Evolutionary conservation across 2,888 invertebrate species (phyloP), one percentile per base, ranked within the genome.

Genomic region (Trissonchulus sp.): DNA sequence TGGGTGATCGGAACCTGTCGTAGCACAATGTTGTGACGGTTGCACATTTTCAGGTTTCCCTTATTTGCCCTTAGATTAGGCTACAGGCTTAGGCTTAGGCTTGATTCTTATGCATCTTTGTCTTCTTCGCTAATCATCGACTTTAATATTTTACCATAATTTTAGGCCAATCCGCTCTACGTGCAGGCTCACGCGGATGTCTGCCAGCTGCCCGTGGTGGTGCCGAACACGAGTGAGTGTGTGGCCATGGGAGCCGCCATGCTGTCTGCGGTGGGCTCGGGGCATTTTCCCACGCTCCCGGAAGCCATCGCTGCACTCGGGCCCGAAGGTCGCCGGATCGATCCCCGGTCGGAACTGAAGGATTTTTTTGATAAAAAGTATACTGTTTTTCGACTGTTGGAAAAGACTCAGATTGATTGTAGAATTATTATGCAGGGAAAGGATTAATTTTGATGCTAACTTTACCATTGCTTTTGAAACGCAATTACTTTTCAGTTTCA

Each of bases 201-300:
- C 77, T 2, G 74, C 84, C 84, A 81, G 60, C 74, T 84, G 31
- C 84, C 84, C n/a, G 79, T 85, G 18, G 78, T 85, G 34, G 74
- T 85, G 31, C 84, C 85, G 15, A 79, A 83, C 68, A 79, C 80
- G 37, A 75, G 78, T 62, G 84, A 84, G 65, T 34, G 48, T 15
- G 84, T 85, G 2, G 78, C 85, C 35, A 77, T 85, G 35, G 86
- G 86, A 18, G 79, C 84, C n/a, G 85, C 85, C 38, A 83, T 85
- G 68, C 76, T 85, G 63, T 30, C 15, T 15, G 48, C 48, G 8
- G 48, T 23, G 48, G 48, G 8, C 48, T 48, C 48, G 48, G 48
- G 48, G 8, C 8, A 48, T 48, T 48, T 48, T 23, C 48, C 48
- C 48, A 48, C 8, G 8, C 48, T 48, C 48, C 8, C 8, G 8